A percentile compares a stretch with the other conserved stretches of the same genome.
These are phyloP conservation scores for Strix uralensis DNA, from an alignment of 2,113 vertebrate genomes.

Conservation along the genomic window DNA sequence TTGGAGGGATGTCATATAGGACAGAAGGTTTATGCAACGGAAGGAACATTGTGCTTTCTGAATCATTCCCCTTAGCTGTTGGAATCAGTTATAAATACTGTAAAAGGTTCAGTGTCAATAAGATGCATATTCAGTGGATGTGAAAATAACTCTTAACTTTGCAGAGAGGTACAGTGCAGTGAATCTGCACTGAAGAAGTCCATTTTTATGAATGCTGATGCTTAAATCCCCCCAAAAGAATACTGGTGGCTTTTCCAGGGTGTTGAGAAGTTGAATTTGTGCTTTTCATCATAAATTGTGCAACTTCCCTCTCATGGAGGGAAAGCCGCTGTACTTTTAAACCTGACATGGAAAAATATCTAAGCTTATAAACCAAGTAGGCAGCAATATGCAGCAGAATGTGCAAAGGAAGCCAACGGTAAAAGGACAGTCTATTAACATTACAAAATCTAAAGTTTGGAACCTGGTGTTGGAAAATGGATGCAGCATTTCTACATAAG, in stretches of 20 bases:
- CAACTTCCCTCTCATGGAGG: background rate
- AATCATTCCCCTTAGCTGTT: background rate
- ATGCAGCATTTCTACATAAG: background rate
- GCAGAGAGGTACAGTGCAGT: background rate
- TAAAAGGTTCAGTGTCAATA: background rate
- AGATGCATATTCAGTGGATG: background rate
- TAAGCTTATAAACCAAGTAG: background rate
- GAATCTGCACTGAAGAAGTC: background rate
- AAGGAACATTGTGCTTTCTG: background rate
- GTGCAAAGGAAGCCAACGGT: background rate
- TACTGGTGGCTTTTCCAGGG: background rate
- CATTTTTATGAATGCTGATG: background rate
- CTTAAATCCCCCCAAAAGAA: background rate
- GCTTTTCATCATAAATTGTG: background rate
- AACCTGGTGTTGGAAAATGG: background rate
- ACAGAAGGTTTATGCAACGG: background rate
- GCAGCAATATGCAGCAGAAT: background rate
- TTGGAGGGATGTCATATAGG: background rate
- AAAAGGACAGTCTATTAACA: background rate
- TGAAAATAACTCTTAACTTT: background rate
- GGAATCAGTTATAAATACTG: background rate
- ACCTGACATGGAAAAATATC: background rate
- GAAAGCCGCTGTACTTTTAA: background rate
- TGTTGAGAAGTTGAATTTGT: background rate
- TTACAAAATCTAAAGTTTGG: background rate